Evolutionary conservation across 2,888 invertebrate species (phyloP), one percentile per base, ranked within the genome.

Genomic region (Neocrepidodera transversa): DNA sequence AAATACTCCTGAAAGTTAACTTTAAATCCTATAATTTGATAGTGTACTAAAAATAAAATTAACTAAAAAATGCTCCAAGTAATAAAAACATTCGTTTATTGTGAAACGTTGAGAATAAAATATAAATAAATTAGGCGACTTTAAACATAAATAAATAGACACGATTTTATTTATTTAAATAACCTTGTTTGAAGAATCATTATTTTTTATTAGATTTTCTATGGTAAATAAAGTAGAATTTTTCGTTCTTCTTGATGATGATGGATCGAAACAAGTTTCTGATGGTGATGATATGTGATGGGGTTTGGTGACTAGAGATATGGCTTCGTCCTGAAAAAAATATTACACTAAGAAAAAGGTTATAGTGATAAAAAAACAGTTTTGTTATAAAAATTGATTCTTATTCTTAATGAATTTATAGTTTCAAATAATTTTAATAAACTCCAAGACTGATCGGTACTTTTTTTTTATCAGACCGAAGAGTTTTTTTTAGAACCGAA

Each of bases 181-280:
- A 71, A 67, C 65, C 72, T 73, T 74, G 72, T 74, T 73, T 66
- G 71, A 64, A 56, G 68, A 64, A 65, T 72, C 70, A 69, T 72
- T 71, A 68, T 71, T 74, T 77, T 79, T 79, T 68, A 80, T 80
- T 73, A 80, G 74, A 74, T 80, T 78, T 68, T 80, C 79, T 68
- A 80, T 80, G 63, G 79, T 79, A 76, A 80, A 80, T 72, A 78
- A 70, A 69, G 72, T 76, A 61, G 80, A 78, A 69, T 80, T 80
- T 73, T 78, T 79, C 62, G 68, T 71, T 69, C 72, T 77, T 58
- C 69, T 66, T 28, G 67, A 52, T 35, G 68, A 65, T 30, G 67
- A 52, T 32, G 68, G 63, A 58, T 68, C 69, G n/a, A 55, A 58
- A 45, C 47, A 40, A 42, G 57, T 60, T 26, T 65, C 64, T 50